Evolutionary conservation across 37 sponge, comb jelly and placozoan genomes (phyloP).

Genomic region (Axinella damicornis): DNA sequence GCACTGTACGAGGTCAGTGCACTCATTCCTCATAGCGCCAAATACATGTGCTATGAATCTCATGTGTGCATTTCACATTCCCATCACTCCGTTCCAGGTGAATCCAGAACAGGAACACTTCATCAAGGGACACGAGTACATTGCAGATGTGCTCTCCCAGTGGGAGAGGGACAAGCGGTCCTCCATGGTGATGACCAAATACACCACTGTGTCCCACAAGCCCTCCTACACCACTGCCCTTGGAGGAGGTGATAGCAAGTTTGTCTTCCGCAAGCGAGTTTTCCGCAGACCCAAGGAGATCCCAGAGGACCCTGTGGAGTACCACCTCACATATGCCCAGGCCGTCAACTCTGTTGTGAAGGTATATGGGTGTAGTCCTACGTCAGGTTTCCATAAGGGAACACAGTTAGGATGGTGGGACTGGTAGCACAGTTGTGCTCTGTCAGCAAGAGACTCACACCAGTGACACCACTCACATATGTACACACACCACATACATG

Average conservation of each 20-base stretch:
- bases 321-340: conserved; percentile 96
- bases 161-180: conserved; percentile 96
- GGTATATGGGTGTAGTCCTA: too few relatives aligned
- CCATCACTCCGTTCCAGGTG: conserved; percentile 56
- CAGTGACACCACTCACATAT: background rate
- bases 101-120: conserved; percentile 92
- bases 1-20: conserved; percentile 89
- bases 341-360: conserved; percentile 93
- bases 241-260: conserved; percentile 93
- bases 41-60: background rate
- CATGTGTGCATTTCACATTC: too few relatives aligned
- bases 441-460: too few relatives aligned
- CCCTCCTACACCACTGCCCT: conserved; percentile 83
- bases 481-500: background rate
- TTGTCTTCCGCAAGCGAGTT: conserved; percentile 92
- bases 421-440: too few relatives aligned
- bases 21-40: background rate
- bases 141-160: conserved; percentile 94
- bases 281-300: conserved; percentile 94
- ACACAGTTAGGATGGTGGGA: too few relatives aligned
- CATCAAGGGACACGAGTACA: conserved; percentile 92
- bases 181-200: conserved; percentile 91
- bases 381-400: too few relatives aligned
- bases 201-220: conserved; percentile 81
- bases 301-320: conserved; percentile 97